Base-by-base conservation (phyloP, 2,888 invertebrate species). In the Lasioglossum lativentre region DNA sequence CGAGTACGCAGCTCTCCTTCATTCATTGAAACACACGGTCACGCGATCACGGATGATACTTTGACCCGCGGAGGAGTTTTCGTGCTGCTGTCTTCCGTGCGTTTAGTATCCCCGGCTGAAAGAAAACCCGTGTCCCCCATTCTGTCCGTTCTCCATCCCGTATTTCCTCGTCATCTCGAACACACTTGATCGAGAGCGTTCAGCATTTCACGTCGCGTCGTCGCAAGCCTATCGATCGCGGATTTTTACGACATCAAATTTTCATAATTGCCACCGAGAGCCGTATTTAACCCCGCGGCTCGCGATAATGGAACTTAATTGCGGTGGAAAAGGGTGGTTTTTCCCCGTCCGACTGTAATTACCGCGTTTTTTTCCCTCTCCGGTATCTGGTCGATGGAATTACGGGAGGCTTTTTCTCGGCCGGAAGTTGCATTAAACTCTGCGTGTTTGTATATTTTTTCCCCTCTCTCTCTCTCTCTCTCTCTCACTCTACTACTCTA, bases 21-120 rank as follows among this genome's bases (percentile, higher is more conserved):
- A 89, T 89, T 90, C 90, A 90, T 90, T 81, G 89, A 82, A 75
- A 80, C 74, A 71, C 56, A 68, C 78, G 89, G 90, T 90, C 90
- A 90, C 90, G 90, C 90, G 86, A 88, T 34, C 78, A 16, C 59
- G 83, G 80, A 82, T 80, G 85, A 83, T 85, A 85, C 85, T 83
- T 85, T 81, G 75, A 84, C 77, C 83, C 71, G 78, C 71, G 38
- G 27, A 72, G 66, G 56, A 70, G 82, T 80, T 84, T 86, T 85
- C 86, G 78, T 78, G 83, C 68, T 80, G 74, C 71, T 63, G 70
- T 71, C 77, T 78, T 78, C 56, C 80, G 75, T 63, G 75, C 77
- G 47, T 73, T 75, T n/a, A n/a, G 42, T 72, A 73, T 73, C 73
- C 27, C 34, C 34, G 34, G 34, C n/a, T 34, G 23, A 19, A 12